Base-by-base conservation (phyloP, 2,797 vertebrate genomes). In the Girardinus metallicus region DNA sequence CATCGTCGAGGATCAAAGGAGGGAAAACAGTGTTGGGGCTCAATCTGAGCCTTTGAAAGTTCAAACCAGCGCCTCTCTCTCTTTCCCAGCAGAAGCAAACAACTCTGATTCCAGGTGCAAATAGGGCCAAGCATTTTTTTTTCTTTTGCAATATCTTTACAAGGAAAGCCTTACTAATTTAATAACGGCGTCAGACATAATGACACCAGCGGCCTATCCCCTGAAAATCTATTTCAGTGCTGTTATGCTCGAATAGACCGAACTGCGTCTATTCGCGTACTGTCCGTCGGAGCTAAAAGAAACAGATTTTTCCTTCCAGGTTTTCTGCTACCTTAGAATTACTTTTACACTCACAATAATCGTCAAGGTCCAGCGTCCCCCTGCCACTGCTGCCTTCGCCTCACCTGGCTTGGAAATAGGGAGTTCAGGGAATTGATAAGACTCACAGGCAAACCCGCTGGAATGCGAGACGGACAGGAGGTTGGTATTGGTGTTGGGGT, bases 41-140 rank as follows among this genome's bases (percentile, higher is more conserved):
- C 84, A 79, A 78, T 16, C 43, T 74, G 70, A 88, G 83, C 86
- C 90, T 93, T 91, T 91, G 90, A 93, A 89, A 87, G 82, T 82
- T 91, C 82, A 86, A 68, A 83, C 80, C 77, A 41, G 74, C 81
- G 80, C 76, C 83, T 79, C 83, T 77, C 26, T 11, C 6, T 76
- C 70, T 34, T 18, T 82, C 84, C 83, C 13, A 83, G 78, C 79
- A 72, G 60, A 87, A 55, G 79, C 79, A 83, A 76, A 83, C 87
- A 84, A 78, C 89, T 89, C 89, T 91, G 83, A 88, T 89, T 90
- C 73, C 34, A 77, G 31, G 68, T 73, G 23, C 77, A 72, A n/a
- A 16, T 23, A 29, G 53, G 62, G 62, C 41, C 53, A 70, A 51
- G 55, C 34, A 60, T 83, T 15, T 29, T 57, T 57, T 29, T n/a